A percentile compares a stretch with the other conserved stretches of the same genome.
Conservation (phyloP, 64 coral and sea anemone genomes). For the Orbicella faveolata region DNA sequence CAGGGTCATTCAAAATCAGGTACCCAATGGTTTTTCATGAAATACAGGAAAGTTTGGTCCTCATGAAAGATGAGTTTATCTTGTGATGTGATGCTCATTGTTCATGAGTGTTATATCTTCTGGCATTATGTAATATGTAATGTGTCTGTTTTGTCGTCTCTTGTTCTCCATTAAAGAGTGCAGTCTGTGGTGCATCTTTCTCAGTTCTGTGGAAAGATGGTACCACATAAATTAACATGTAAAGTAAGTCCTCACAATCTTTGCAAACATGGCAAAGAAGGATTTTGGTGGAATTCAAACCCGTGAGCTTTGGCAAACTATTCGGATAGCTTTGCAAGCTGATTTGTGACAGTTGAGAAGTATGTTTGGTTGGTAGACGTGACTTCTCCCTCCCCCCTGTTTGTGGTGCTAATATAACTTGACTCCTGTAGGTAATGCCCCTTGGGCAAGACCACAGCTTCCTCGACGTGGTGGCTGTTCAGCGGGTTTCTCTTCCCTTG, state of each 20-base stretch:
- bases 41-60: not conserved
- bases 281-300: no score
- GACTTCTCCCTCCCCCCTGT: slow-evolving; percentile 19
- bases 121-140: no score
- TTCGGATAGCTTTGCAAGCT: no score
- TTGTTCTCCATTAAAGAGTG: not conserved
- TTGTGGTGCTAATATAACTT: slow-evolving; percentile 41
- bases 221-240: no score
- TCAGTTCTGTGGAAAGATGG: no score
- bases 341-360: not conserved
- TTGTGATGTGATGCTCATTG: not conserved
- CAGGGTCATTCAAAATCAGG: slow-evolving; percentile 29
- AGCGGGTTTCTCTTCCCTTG: slow-evolving; percentile 56
- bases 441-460: slow-evolving; percentile 64
- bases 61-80: not conserved
- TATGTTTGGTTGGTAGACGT: not conserved
- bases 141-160: not conserved
- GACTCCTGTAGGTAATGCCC: slow-evolving; percentile 49
- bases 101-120: no score
- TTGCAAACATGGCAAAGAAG: no score
- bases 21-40: slow-evolving; percentile 14
- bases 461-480: slow-evolving; percentile 15
- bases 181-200: no score
- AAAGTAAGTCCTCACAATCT: no score
- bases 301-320: no score